Evolutionary conservation across 2,888 invertebrate genomes (phyloP).

Genomic region (Axea sp.): DNA sequence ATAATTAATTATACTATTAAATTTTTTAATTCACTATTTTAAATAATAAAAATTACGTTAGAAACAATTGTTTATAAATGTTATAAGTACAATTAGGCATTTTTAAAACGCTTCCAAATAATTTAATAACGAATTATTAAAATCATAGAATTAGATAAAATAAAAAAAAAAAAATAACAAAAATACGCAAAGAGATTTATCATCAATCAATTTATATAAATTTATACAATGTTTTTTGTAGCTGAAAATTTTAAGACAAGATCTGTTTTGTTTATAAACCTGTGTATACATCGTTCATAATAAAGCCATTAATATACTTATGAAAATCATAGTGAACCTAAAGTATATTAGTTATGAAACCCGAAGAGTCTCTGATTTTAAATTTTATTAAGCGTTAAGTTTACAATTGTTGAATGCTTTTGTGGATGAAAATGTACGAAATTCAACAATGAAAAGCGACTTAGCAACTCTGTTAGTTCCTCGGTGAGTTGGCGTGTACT

Average conservation of each 20-base stretch:
- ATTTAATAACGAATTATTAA: too few species aligned
- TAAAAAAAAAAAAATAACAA: slow-evolving; percentile 1
- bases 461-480: slow-evolving; percentile 51
- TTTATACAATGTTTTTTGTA: neutral
- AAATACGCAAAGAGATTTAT: neutral
- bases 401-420: slow-evolving; percentile 52
- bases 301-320: slow-evolving; percentile 41
- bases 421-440: slow-evolving; percentile 56
- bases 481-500: slow-evolving; percentile 52
- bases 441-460: slow-evolving; percentile 58
- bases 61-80: too few species aligned
- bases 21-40: too few species aligned
- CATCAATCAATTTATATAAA: neutral
- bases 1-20: too few species aligned
- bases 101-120: too few species aligned
- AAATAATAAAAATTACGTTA: too few species aligned
- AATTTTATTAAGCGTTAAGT: slow-evolving; percentile 52
- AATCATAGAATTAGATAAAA: too few species aligned
- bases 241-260: slow-evolving; percentile 9
- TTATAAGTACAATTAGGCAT: too few species aligned
- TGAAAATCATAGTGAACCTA: slow-evolving; percentile 32
- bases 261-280: slow-evolving; percentile 11
- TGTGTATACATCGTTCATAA: slow-evolving; percentile 13
- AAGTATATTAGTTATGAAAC: slow-evolving; percentile 42
- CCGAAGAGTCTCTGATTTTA: slow-evolving; percentile 41